These are phyloP conservation scores for Microtus ochrogaster DNA, from an alignment of 2,113 vertebrate species.

Conservation along the genomic window DNA sequence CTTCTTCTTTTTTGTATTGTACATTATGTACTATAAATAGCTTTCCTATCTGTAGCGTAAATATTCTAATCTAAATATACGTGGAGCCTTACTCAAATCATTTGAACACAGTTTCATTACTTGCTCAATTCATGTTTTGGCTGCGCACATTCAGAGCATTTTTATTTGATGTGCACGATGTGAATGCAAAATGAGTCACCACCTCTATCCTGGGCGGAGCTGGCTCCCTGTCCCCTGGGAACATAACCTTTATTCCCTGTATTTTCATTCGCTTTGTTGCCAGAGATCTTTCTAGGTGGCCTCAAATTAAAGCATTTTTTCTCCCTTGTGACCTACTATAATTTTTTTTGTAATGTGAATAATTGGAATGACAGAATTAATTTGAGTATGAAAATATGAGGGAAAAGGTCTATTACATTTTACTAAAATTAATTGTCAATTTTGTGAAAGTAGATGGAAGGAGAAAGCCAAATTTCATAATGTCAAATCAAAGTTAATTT, in stretches of 20 bases:
- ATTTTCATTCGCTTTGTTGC: conserved; percentile 31
- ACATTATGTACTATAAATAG: conserved; percentile 16
- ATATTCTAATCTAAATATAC: neutral
- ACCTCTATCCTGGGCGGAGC: neutral
- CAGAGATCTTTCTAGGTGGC: conserved; percentile 40
- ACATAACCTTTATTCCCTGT: neutral
- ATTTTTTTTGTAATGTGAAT: conserved; percentile 75
- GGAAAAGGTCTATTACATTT: conserved; percentile 62
- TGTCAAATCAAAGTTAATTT: conserved; percentile 70
- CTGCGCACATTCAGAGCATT: neutral
- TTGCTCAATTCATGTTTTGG: neutral
- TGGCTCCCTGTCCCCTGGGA: neutral
- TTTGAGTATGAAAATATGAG: conserved; percentile 72
- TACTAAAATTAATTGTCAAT: conserved; percentile 72
- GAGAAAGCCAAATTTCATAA: conserved; percentile 50
- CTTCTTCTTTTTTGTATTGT: neutral
- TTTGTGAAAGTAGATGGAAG: conserved; percentile 60
- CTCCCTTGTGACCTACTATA: conserved; percentile 33
- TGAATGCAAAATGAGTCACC: conserved; percentile 39
- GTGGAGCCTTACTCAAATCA: neutral
- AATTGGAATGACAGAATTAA: conserved; percentile 76
- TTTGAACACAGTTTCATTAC: neutral
- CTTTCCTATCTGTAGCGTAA: conserved; percentile 4
- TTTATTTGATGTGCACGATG: conserved; percentile 4
- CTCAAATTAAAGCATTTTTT: conserved; percentile 71